Percentiles rank a stretch among this genome's conserved stretches.
Evolutionary conservation across 2,888 invertebrate genomes (phyloP).

Genomic region (Neoitamus cyanurus): DNA sequence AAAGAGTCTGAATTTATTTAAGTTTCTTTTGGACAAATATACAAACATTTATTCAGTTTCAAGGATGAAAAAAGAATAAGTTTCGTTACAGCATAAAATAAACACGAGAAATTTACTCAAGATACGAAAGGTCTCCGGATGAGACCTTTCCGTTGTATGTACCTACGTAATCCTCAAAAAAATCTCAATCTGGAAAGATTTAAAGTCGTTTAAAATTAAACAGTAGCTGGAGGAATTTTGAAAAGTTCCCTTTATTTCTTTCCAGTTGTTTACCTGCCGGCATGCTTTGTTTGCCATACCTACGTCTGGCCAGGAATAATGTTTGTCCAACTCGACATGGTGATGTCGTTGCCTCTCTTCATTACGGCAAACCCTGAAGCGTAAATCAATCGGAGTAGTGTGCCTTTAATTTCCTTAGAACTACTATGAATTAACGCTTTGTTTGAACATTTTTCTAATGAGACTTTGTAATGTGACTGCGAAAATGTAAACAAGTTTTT

Average conservation of each 20-base stretch:
- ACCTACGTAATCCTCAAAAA: neutral
- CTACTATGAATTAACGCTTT: too few species aligned
- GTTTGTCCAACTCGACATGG: neutral
- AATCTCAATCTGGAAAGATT: neutral
- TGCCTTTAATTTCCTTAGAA: neutral
- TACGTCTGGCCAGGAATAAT: neutral
- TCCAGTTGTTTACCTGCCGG: neutral
- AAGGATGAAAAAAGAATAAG: neutral
- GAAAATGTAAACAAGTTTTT: too few species aligned
- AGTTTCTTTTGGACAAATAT: neutral
- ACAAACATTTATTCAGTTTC: neutral
- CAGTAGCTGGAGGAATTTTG: neutral
- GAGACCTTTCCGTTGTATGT: neutral
- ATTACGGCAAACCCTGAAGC: neutral
- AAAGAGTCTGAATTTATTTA: neutral
- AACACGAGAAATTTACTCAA: neutral
- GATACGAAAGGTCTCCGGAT: neutral
- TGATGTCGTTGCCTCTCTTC: neutral
- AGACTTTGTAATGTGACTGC: too few species aligned
- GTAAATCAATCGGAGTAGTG: neutral
- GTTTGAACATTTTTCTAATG: too few species aligned
- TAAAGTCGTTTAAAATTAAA: neutral
- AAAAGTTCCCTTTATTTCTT: neutral
- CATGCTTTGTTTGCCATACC: neutral
- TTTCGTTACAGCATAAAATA: neutral